Evolutionary conservation across 2,113 vertebrate species (phyloP), one percentile per base, ranked within the genome.

Genomic region (Excalfactoria chinensis): DNA sequence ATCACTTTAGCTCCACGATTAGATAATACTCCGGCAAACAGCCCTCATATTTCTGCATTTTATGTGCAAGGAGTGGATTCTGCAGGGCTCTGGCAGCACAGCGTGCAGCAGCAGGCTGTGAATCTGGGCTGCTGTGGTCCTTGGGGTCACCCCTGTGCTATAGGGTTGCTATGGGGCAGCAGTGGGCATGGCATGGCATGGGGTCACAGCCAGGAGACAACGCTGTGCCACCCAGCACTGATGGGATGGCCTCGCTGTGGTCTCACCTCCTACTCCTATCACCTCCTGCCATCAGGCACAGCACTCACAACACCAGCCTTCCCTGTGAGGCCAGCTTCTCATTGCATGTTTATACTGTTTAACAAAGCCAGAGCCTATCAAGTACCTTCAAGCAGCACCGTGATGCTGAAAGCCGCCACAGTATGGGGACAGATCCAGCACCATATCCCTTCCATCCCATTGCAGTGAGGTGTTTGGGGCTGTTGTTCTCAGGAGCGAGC

Each of bases 361-460:
- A 71, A 67, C 0, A 16, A 88, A 60, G 25, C 46, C 2, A 4
- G 43, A 84, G 34, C 62, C 74, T 44, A 60, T 60, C 1, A 3
- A 1, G 2, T 5, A 3, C 1, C 60, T 56, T 19, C 69, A 40
- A 48, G 62, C 56, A 56, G 17, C 62, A 30, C 34, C 22, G 13
- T 0, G 22, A 40, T 51, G 69, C 82, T 51, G 53, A 43, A 44
- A 74, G 68, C 30, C 22, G 5, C 0, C 22, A 1, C 6, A 10
- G 28, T 6, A 3, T 0, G 1, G 1, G 60, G 56, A 69, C 81
- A 64, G 13, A 14, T 58, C 12, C 56, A 22, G 25, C 71, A 30
- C n/a, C 15, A 0, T 2, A 6, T 15, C 71, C 18, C 3, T 0
- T 0, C 59, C 21, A 21, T 2, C 66, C 28, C 49, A 16, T 14